These are phyloP conservation scores for Antitype chi DNA, from an alignment of 2,888 invertebrate genomes.

Conservation along the genomic window DNA sequence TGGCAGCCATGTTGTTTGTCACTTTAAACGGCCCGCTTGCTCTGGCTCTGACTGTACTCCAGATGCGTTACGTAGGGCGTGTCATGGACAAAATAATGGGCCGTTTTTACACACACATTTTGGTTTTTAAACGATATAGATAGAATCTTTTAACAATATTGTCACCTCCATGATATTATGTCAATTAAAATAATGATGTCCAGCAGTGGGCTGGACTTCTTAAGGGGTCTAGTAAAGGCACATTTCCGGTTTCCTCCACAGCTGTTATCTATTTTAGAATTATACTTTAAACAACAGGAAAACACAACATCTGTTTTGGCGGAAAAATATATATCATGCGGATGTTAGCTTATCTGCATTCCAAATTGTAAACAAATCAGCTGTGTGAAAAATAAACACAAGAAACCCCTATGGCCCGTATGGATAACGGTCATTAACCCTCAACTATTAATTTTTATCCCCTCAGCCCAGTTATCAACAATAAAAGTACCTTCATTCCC, in stretches of 20 bases:
- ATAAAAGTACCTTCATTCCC: neutral
- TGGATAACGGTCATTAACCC: neutral
- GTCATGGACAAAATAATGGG: conserved; percentile 44
- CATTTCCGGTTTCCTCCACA: neutral
- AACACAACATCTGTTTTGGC: conserved; percentile 1
- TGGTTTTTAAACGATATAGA: neutral
- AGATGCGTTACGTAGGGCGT: conserved; percentile 61
- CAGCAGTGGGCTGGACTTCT: neutral
- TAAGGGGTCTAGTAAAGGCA: neutral
- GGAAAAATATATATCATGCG: neutral
- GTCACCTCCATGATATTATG: neutral
- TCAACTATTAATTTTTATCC: neutral
- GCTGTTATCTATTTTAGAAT: conserved; percentile 5
- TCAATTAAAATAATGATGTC: neutral
- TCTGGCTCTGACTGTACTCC: conserved; percentile 54
- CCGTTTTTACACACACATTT: conserved; percentile 1
- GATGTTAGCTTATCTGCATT: neutral
- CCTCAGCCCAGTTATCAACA: neutral
- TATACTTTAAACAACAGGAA: conserved; percentile 17
- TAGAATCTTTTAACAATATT: neutral
- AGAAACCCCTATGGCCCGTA: conserved; percentile 9
- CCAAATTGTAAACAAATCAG: conserved; percentile 16
- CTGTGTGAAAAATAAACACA: neutral
- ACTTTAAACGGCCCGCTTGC: conserved; percentile 65
- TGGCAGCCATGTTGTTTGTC: conserved; percentile 78